Conservation (phyloP, 2,888 invertebrate genomes). For the Melipona beecheii region DNA sequence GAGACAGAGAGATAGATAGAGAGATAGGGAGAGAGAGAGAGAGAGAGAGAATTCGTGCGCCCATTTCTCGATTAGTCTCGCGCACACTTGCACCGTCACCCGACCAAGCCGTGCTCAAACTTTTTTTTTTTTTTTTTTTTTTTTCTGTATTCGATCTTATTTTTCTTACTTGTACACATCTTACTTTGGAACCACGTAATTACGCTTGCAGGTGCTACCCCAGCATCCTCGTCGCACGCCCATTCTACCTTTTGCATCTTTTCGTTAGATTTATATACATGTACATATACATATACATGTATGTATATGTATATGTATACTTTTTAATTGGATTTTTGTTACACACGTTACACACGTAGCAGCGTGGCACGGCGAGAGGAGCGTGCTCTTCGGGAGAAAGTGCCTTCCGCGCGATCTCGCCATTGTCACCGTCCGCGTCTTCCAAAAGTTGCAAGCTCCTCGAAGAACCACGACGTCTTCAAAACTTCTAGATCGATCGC, state of each 20-base stretch:
- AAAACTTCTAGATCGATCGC: background rate
- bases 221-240: slow-evolving; percentile 54
- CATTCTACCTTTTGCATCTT: slow-evolving; percentile 40
- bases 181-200: slow-evolving; percentile 66
- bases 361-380: slow-evolving; percentile 19
- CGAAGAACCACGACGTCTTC: slow-evolving; percentile 1
- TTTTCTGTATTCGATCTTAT: slow-evolving; percentile 51
- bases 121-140: slow-evolving; percentile 56
- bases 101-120: slow-evolving; percentile 81
- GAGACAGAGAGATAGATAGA: slow-evolving; percentile 37
- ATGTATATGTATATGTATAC: background rate
- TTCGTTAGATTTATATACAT: background rate
- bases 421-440: slow-evolving; percentile 61
- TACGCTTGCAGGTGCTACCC: slow-evolving; percentile 65
- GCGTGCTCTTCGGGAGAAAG: slow-evolving; percentile 39
- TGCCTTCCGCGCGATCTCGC: slow-evolving; percentile 38
- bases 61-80: slow-evolving; percentile 66
- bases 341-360: slow-evolving; percentile 5
- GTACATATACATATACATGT: too few species aligned
- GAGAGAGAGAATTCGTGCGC: slow-evolving; percentile 55
- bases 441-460: background rate
- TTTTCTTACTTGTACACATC: slow-evolving; percentile 44
- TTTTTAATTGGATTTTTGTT: slow-evolving; percentile 9
- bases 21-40: slow-evolving; percentile 39
- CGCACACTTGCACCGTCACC: slow-evolving; percentile 79